Percentiles rank a stretch among this genome's conserved stretches.
Conservation (phyloP, 2,797 vertebrate species). For the Hozukius guyotensis region DNA sequence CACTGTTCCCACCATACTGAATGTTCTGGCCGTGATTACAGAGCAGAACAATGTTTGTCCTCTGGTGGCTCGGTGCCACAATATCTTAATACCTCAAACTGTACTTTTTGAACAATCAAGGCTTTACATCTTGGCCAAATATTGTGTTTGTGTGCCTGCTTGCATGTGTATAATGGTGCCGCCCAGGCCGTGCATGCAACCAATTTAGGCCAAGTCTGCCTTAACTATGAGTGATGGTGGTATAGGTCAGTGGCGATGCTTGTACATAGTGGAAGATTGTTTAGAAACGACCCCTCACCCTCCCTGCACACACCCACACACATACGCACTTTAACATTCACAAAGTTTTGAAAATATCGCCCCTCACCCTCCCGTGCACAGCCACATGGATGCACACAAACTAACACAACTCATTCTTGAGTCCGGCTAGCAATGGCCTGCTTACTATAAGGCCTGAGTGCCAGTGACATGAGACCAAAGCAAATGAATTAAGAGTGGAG, state of each 20-base stretch:
- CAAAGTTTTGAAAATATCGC: constrained; percentile 24
- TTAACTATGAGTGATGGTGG: constrained; percentile 72
- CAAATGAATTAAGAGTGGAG: constrained; percentile 75
- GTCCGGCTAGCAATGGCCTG: constrained; percentile 61
- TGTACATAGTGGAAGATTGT: constrained; percentile 70
- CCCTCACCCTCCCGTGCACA: constrained; percentile 13
- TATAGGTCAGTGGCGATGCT: constrained; percentile 57
- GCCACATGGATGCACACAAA: constrained; percentile 37
- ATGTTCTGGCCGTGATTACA: constrained; percentile 28
- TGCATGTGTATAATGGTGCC: constrained; percentile 43
- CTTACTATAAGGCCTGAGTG: constrained; percentile 74
- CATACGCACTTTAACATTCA: constrained; percentile 7
- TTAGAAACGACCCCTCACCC: constrained; percentile 63
- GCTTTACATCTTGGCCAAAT: constrained; percentile 38
- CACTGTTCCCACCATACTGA: constrained; percentile 3
- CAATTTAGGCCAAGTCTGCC: constrained; percentile 69
- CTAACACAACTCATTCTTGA: constrained; percentile 51
- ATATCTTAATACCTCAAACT: constrained; percentile 32
- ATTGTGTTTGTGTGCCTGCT: constrained; percentile 31
- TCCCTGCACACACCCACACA: constrained; percentile 1
- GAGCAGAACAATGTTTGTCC: constrained; percentile 22
- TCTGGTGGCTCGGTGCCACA: constrained; percentile 34
- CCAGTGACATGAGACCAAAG: constrained; percentile 82
- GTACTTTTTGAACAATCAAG: constrained; percentile 33
- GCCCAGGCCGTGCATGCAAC: constrained; percentile 64